Evolutionary conservation across 2,113 vertebrate species (phyloP), one percentile per base, ranked within the genome.

Genomic region (Syngnathus floridae): DNA sequence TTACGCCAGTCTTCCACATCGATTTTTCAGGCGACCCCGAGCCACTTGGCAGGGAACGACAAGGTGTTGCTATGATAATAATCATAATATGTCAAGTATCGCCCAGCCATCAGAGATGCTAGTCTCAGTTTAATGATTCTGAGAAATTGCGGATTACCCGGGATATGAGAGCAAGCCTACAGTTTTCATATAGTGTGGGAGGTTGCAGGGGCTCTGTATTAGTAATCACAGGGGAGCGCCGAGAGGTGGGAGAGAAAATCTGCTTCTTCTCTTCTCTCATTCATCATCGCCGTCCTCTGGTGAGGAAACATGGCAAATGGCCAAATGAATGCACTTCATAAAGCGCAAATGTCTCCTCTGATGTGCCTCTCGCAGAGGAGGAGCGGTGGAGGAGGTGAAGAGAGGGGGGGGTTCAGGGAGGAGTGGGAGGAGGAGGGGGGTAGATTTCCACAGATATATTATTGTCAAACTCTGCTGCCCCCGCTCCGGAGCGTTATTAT

Each of bases 251-350:
- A 86, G 87, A 89, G 84, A 84, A 88, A 88, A 86, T 88, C 86
- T 86, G 84, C 88, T 84, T 88, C 87, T 88, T 87, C 88, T 87
- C 84, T 85, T 81, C 85, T 88, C 86, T 87, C 89, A 88, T 89
- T 88, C 86, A 88, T 89, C 89, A 88, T 87, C 85, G 82, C 86
- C 84, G 87, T 87, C 86, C 84, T 88, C 86, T 88, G 84, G 88
- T 90, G 86, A 86, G 84, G 85, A 88, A 87, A 88, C 83, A 85
- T 88, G 87, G 85, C 82, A 87, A 89, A 89, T 88, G 86, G 88
- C 89, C 87, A 90, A 89, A 90, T 88, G 81, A 90, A 90, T 88
- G 85, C 86, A 88, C 86, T 87, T 89, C 84, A 88, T 89, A 88
- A 89, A 89, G 86, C 84, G 83, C 86, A 85, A 86, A 87, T 89